Percentiles rank a stretch among this genome's conserved stretches.
Evolutionary conservation across 2,113 vertebrate genomes (phyloP).

Genomic region (Myotis lucifugus): DNA sequence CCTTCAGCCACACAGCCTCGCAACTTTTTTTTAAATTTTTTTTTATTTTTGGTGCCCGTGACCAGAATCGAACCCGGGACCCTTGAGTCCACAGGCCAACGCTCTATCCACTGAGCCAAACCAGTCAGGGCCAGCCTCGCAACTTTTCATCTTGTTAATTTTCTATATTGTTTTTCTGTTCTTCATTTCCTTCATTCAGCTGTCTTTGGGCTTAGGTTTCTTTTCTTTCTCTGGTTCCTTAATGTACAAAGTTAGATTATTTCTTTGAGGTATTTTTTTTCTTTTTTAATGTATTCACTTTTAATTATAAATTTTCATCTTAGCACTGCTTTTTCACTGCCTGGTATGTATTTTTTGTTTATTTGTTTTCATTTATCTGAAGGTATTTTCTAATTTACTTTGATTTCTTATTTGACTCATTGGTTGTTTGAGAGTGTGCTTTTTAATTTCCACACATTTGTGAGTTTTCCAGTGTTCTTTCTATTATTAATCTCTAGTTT

Average conservation of each 20-base stretch:
- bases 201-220: neutral
- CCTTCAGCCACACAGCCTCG: fast-evolving
- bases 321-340: neutral
- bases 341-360: neutral
- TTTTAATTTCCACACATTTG: neutral
- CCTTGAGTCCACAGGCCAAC: too few relatives aligned
- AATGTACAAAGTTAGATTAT: neutral
- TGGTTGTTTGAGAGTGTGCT: neutral
- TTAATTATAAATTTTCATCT: neutral
- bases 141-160: neutral
- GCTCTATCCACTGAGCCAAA: too few relatives aligned
- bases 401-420: neutral
- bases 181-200: neutral
- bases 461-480: too few relatives aligned
- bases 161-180: neutral
- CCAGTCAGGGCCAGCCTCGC: neutral
- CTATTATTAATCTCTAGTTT: too few relatives aligned
- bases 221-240: neutral
- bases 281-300: neutral
- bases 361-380: neutral
- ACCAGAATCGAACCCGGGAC: too few relatives aligned
- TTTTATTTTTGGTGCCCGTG: too few relatives aligned
- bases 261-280: neutral
- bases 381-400: neutral
- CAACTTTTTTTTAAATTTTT: too few relatives aligned